Conservation (phyloP, 2,888 invertebrate species). For the Agrotis puta region DNA sequence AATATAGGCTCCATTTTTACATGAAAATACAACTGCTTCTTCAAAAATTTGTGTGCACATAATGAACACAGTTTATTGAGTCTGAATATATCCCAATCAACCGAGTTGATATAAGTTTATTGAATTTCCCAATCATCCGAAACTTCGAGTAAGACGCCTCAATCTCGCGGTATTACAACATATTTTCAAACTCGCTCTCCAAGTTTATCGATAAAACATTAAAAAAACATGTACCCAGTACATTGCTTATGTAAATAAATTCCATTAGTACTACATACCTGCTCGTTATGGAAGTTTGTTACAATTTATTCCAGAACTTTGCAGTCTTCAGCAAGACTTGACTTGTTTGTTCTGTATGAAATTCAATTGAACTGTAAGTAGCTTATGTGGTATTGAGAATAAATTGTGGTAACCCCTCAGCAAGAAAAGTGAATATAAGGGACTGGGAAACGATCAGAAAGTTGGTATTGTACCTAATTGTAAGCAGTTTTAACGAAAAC, state of each 20-base stretch:
- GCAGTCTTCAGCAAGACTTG: background rate
- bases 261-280: conserved; percentile 22
- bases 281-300: conserved; percentile 34
- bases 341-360: conserved; percentile 11
- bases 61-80: background rate
- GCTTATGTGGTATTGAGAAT: background rate
- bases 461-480: background rate
- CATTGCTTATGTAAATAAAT: conserved; percentile 33
- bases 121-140: too few species aligned
- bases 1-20: too few species aligned
- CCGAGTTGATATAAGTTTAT: too few species aligned
- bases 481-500: background rate
- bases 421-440: background rate
- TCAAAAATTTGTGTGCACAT: too few species aligned
- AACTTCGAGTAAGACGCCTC: background rate
- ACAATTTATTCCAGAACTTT: conserved; percentile 48
- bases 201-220: conserved; percentile 30
- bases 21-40: too few species aligned
- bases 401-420: background rate
- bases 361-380: background rate
- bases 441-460: background rate
- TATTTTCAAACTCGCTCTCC: conserved; percentile 2
- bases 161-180: background rate
- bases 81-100: background rate
- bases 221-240: conserved; percentile 22